Percentiles rank a stretch among this genome's conserved stretches.
These are phyloP conservation scores for Lepeophtheirus nordmannii DNA, from an alignment of 2,888 invertebrate species.

Conservation along the genomic window DNA sequence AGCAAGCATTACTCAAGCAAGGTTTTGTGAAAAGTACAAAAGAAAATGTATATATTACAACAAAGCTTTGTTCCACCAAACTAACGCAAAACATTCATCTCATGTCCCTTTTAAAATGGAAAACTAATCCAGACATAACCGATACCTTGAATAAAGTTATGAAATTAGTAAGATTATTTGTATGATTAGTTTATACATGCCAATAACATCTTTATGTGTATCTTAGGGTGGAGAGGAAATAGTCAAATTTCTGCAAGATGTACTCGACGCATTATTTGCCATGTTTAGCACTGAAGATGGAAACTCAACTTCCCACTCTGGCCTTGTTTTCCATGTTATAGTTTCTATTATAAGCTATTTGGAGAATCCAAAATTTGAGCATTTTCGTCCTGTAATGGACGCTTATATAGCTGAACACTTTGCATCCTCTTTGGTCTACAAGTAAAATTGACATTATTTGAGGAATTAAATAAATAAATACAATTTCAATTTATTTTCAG, in stretches of 20 bases:
- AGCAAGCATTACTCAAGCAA: conserved; percentile 10
- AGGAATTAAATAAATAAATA: too few relatives aligned
- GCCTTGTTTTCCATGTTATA: conserved; percentile 75
- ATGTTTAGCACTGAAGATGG: conserved; percentile 86
- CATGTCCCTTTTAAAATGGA: conserved; percentile 76
- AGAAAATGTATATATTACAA: conserved; percentile 64
- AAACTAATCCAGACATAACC: conserved; percentile 68
- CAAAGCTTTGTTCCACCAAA: conserved; percentile 84
- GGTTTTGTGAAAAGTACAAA: conserved; percentile 60
- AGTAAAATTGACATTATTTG: conserved; percentile 42
- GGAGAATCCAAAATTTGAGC: conserved; percentile 78
- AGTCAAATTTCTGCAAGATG: conserved; percentile 85
- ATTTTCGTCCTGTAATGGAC: conserved; percentile 82
- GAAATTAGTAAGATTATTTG: conserved; percentile 38
- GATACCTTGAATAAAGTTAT: conserved; percentile 67
- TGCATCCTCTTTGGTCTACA: conserved; percentile 83
- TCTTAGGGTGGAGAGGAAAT: conserved; percentile 60
- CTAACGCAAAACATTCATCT: conserved; percentile 85
- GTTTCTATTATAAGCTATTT: conserved; percentile 79
- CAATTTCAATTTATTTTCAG: conserved; percentile 35
- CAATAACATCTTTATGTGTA: not conserved
- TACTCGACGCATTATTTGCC: conserved; percentile 77
- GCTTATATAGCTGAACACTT: conserved; percentile 87
- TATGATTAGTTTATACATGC: not conserved
- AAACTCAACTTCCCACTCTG: conserved; percentile 70